These are phyloP conservation scores for Coenobita brevimanus DNA, from an alignment of 1,140 invertebrate species.

Conservation along the genomic window DNA sequence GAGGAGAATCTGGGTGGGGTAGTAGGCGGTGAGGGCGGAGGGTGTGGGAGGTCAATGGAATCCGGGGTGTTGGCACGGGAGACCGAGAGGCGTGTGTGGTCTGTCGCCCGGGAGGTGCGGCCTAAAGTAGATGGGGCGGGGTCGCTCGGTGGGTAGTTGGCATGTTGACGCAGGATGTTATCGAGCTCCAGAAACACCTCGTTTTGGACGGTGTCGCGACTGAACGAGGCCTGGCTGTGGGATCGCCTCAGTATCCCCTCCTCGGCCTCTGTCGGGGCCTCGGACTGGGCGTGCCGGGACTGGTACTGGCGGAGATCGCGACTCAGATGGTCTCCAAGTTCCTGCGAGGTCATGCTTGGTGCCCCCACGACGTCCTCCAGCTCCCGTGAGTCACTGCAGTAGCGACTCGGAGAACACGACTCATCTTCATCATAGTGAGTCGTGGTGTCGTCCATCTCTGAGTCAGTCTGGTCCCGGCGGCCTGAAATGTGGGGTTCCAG, in stretches of 20 bases:
- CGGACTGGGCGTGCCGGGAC: neutral
- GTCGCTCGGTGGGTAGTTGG: constrained; percentile 28
- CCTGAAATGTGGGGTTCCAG: constrained; percentile 1
- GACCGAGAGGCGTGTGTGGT: constrained; percentile 42
- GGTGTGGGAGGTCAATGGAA: constrained; percentile 58
- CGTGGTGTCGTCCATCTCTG: constrained; percentile 57
- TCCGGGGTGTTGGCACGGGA: constrained; percentile 65
- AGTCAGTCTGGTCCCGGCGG: constrained; percentile 56
- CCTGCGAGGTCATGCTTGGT: constrained; percentile 52
- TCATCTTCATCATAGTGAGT: constrained; percentile 60
- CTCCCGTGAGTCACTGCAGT: constrained; percentile 60
- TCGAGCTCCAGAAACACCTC: constrained; percentile 68
- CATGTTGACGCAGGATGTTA: constrained; percentile 65
- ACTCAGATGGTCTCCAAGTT: constrained; percentile 65
- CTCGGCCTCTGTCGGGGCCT: neutral
- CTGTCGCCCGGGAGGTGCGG: constrained; percentile 37
- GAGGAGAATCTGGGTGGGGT: constrained; percentile 66
- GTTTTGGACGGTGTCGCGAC: constrained; percentile 66
- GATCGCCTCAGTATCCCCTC: constrained; percentile 44
- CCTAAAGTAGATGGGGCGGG: constrained; percentile 50
- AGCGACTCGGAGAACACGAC: constrained; percentile 46
- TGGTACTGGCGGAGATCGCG: constrained; percentile 64
- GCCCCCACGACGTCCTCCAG: constrained; percentile 48
- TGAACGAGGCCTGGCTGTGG: constrained; percentile 66
- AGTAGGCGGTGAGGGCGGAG: constrained; percentile 45